Conservation (phyloP, 2,797 vertebrate species). For the Caiman crocodilus region DNA sequence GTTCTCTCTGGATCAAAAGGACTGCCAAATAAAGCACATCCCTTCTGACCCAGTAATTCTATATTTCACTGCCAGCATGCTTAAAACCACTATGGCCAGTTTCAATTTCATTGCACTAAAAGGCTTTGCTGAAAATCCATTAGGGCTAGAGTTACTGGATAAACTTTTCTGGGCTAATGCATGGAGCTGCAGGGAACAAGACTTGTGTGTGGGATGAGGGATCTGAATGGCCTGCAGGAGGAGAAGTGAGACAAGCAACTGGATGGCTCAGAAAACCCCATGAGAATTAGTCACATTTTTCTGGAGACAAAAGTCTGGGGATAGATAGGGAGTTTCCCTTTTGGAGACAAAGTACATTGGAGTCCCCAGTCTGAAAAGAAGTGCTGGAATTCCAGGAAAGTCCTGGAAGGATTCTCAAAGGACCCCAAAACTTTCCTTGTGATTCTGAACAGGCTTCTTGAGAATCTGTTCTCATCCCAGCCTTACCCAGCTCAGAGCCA, state of each 20-base stretch:
- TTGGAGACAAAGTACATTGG: background rate
- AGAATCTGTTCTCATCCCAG: background rate
- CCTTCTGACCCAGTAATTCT: fast-evolving
- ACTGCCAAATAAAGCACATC: background rate
- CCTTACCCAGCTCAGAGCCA: fast-evolving
- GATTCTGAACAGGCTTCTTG: no score
- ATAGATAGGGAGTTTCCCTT: background rate
- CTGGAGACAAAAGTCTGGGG: background rate
- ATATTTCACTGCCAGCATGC: background rate
- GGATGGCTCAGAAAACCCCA: background rate
- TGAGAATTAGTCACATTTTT: background rate
- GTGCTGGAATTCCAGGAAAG: slow-evolving; percentile 1
- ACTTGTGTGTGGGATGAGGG: background rate
- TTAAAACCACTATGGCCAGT: background rate
- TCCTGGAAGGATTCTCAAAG: background rate
- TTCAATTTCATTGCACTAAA: background rate
- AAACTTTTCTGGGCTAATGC: background rate
- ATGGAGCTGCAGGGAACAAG: background rate
- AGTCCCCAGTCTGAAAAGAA: background rate
- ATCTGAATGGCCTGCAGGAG: background rate
- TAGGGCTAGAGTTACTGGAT: background rate
- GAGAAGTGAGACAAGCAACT: background rate
- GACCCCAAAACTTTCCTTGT: background rate
- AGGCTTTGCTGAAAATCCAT: background rate
- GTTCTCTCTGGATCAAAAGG: background rate